phyloP scores from a whole-genome alignment of 2,888 invertebrate genomes.

The Ophion slaviceki region DNA sequence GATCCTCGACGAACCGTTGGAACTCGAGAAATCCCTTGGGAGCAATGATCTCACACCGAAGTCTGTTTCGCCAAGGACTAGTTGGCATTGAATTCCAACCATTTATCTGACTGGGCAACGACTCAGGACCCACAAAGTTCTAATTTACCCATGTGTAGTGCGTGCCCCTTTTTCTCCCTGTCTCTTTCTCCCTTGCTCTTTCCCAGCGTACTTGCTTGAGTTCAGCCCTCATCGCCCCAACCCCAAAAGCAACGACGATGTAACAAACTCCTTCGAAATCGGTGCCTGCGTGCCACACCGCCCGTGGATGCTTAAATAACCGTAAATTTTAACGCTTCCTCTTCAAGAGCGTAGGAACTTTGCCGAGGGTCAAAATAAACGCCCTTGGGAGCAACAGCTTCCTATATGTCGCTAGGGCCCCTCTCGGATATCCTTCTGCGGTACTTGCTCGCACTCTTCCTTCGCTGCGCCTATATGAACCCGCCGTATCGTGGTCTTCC shows the following conservation, averaged over 20 bases:
- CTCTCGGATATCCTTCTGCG: slow-evolving; percentile 33
- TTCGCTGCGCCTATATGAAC: background rate
- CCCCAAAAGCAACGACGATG: slow-evolving; percentile 13
- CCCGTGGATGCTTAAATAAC: slow-evolving; percentile 69
- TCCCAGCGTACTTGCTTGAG: slow-evolving; percentile 27
- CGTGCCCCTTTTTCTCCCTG: slow-evolving; percentile 55
- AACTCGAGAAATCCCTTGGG: slow-evolving; percentile 76
- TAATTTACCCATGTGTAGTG: slow-evolving; percentile 77
- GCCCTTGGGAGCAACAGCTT: slow-evolving; percentile 52
- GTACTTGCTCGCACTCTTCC: slow-evolving; percentile 34
- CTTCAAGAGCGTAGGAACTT: slow-evolving; percentile 40
- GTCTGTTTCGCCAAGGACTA: slow-evolving; percentile 44
- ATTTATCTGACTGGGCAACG: slow-evolving; percentile 73
- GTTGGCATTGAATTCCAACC: slow-evolving; percentile 79
- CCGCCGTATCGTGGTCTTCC: background rate
- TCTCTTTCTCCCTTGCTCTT: slow-evolving; percentile 9
- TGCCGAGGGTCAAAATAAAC: slow-evolving; percentile 64
- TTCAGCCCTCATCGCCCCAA: slow-evolving; percentile 35
- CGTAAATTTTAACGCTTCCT: slow-evolving; percentile 69
- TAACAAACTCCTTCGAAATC: slow-evolving; percentile 61
- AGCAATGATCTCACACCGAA: slow-evolving; percentile 74
- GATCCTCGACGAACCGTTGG: slow-evolving; percentile 66
- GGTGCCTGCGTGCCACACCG: slow-evolving; percentile 62
- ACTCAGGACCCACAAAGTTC: slow-evolving; percentile 73
- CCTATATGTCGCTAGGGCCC: slow-evolving; percentile 49